phyloP scores from a whole-genome alignment of 2,113 vertebrate species.

The Pogona vitticeps region DNA sequence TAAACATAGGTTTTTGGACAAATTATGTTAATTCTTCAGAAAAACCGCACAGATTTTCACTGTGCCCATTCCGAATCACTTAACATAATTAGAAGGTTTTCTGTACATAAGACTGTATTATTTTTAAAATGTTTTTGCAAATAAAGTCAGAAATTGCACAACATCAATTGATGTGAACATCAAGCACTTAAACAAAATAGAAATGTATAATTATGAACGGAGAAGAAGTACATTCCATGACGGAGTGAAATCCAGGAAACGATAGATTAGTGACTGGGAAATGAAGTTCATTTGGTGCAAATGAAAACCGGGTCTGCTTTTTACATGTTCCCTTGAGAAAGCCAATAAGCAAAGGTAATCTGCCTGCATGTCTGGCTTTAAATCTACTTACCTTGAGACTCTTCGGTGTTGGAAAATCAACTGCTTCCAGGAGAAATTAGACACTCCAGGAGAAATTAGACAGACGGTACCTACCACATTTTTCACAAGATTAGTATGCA shows the following conservation, averaged over 20 bases:
- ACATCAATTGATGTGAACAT: background rate
- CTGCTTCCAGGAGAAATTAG: background rate
- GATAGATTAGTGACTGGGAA: background rate
- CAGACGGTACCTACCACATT: background rate
- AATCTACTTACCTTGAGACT: background rate
- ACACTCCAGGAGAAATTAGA: background rate
- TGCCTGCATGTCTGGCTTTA: background rate
- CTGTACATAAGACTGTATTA: no score
- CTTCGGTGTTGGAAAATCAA: background rate
- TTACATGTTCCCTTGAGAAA: background rate
- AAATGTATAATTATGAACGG: background rate
- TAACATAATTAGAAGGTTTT: no score
- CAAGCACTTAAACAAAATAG: background rate
- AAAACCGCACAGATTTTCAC: no score
- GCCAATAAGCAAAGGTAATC: constrained; percentile 2
- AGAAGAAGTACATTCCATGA: no score
- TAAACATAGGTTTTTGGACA: no score
- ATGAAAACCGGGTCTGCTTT: background rate
- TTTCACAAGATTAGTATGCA: background rate
- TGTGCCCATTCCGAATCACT: no score
- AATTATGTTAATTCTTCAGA: no score
- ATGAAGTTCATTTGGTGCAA: background rate
- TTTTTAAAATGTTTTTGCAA: no score
- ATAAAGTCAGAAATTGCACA: background rate
- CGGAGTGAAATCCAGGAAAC: background rate